A percentile compares a stretch with the other conserved stretches of the same genome.
These are phyloP conservation scores for Lepidocolaptes lacrymiger DNA, from an alignment of 2,797 vertebrate species.

Conservation along the genomic window DNA sequence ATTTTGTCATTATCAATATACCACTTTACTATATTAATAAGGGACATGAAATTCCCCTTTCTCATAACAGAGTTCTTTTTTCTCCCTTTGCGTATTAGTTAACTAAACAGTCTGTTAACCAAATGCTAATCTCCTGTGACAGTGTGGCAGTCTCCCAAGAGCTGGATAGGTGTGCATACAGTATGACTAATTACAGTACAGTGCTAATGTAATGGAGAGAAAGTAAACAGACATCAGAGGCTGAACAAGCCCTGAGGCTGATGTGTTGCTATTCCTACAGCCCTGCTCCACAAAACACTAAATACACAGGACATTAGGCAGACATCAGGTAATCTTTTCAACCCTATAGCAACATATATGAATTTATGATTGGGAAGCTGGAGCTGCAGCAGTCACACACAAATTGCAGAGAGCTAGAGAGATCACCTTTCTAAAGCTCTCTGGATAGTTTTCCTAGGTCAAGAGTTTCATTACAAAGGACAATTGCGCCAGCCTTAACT, in stretches of 20 bases:
- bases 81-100: background rate
- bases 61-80: background rate
- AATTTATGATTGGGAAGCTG: background rate
- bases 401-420: background rate
- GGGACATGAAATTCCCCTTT: background rate
- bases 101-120: slow-evolving; percentile 17
- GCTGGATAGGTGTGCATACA: background rate
- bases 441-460: background rate
- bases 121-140: slow-evolving; percentile 1
- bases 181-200: background rate
- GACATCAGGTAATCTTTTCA: background rate
- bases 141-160: background rate
- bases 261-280: background rate
- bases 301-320: background rate
- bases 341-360: background rate
- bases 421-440: background rate
- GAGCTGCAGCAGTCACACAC: background rate
- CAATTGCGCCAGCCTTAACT: slow-evolving; percentile 27
- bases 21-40: background rate
- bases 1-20: background rate
- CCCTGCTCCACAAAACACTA: background rate
- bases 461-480: slow-evolving; percentile 40
- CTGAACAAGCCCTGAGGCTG: background rate
- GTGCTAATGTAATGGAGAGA: background rate
- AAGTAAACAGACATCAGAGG: slow-evolving; percentile 3